These are phyloP conservation scores for Hetaerina americana DNA, from an alignment of 1,140 invertebrate genomes.

Conservation along the genomic window DNA sequence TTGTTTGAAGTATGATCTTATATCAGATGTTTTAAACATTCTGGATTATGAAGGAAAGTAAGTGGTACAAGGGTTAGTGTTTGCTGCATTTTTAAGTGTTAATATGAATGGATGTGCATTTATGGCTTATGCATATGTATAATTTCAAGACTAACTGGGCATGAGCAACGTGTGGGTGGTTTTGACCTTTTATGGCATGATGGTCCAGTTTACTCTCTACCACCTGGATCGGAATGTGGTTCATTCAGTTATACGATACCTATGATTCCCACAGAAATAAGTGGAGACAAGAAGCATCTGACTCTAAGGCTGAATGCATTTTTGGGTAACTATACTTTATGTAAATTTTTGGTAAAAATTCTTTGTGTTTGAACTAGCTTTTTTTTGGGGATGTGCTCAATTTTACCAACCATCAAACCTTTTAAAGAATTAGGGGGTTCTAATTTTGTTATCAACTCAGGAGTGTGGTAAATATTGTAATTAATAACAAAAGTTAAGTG, in stretches of 20 bases:
- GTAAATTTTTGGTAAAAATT: too few species aligned
- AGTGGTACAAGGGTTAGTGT: too few species aligned
- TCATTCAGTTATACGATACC: background rate
- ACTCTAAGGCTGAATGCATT: background rate
- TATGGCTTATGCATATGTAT: background rate
- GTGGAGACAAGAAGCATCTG: background rate
- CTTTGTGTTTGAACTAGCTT: too few species aligned
- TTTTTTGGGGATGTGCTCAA: too few species aligned
- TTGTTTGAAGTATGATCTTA: slow-evolving; percentile 29
- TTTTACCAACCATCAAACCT: too few species aligned
- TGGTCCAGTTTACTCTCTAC: slow-evolving; percentile 29
- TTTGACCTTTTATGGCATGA: slow-evolving; percentile 47
- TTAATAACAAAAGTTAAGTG: too few species aligned
- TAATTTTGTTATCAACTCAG: too few species aligned
- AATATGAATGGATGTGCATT: too few species aligned
- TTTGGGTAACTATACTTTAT: too few species aligned
- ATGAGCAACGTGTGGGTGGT: slow-evolving; percentile 40
- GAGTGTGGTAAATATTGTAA: too few species aligned
- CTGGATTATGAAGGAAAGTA: slow-evolving; percentile 29
- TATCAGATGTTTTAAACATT: slow-evolving; percentile 31
- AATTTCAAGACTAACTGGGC: slow-evolving; percentile 31
- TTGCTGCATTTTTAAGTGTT: too few species aligned
- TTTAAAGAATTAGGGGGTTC: too few species aligned
- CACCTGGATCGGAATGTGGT: background rate
- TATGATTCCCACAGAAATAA: background rate